Evolutionary conservation across 2,797 vertebrate species (phyloP), one percentile per base, ranked within the genome.

Genomic region (Argentina silus): DNA sequence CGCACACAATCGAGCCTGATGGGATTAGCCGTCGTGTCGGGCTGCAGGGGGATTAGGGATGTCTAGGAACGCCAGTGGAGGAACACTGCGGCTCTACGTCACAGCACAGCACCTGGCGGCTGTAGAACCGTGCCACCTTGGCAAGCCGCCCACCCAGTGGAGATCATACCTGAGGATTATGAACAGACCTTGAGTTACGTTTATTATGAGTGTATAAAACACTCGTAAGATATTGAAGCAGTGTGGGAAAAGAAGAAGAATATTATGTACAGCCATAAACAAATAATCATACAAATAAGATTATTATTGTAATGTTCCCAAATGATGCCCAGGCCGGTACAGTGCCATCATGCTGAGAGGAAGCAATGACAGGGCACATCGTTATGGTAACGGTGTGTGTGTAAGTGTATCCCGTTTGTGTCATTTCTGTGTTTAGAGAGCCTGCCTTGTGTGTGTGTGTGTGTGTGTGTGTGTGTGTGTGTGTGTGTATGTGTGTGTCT

Each of bases 1-100:
- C 78, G 48, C 79, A 82, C 86, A 91, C 88, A 91, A 91, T 89
- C 79, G 88, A 86, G 83, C 85, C 77, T 86, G 88, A 90, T 83
- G 88, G 88, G 91, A 91, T 92, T 89, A 91, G 14, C 84, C 79
- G 85, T 87, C 91, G 90, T 90, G 85, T 86, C 78, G 86, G 90
- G 88, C 88, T 89, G 88, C 90, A 86, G 85, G 78, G 78, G 89
- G 90, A 92, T 92, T 90, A 91, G 69, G 76, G 85, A 86, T 85
- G 89, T 88, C 82, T 77, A 71, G 78, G 76, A 86, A 89, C 84
- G 82, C 87, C 83, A 84, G 82, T 80, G 79, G 81, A 80, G 83
- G 77, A 85, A 81, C 82, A 79, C 45, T 14, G 21, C 80, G 3
- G 68, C 78, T 86, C 81, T 66, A 76, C 59, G 62, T n/a, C 75